Percentiles rank a stretch among this genome's conserved stretches.
Evolutionary conservation across 2,888 invertebrate genomes (phyloP).

Genomic region (Bellardia bayeri): DNA sequence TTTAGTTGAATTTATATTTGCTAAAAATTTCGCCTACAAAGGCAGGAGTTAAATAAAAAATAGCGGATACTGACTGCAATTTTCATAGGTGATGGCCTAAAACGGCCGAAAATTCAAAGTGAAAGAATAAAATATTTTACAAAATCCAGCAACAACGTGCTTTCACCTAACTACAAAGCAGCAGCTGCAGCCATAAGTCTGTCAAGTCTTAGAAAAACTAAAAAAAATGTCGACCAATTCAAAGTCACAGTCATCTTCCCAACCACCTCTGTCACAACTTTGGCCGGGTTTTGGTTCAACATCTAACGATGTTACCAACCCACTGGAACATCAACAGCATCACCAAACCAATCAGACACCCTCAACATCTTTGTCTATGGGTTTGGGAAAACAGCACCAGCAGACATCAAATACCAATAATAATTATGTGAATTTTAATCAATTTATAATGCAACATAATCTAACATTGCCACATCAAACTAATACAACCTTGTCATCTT

Average conservation of each 20-base stretch:
- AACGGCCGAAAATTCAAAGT: slow-evolving; percentile 70
- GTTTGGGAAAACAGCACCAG: slow-evolving; percentile 16
- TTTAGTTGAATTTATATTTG: slow-evolving; percentile 55
- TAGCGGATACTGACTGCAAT: slow-evolving; percentile 76
- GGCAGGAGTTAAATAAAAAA: slow-evolving; percentile 73
- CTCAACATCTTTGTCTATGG: background rate
- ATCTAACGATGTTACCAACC: slow-evolving; percentile 38
- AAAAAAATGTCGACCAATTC: slow-evolving; percentile 70
- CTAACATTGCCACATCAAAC: slow-evolving; percentile 71
- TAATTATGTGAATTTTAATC: slow-evolving; percentile 84
- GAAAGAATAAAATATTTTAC: background rate
- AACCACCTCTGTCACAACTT: slow-evolving; percentile 69
- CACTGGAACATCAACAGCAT: slow-evolving; percentile 36
- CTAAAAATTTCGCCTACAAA: slow-evolving; percentile 74
- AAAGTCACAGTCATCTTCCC: slow-evolving; percentile 53
- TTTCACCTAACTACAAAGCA: slow-evolving; percentile 41
- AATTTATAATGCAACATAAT: slow-evolving; percentile 83
- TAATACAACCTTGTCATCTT: slow-evolving; percentile 25
- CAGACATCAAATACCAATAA: slow-evolving; percentile 76
- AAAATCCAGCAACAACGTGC: slow-evolving; percentile 59
- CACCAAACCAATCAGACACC: slow-evolving; percentile 15
- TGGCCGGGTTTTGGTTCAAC: slow-evolving; percentile 71
- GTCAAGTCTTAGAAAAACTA: background rate
- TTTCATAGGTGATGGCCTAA: slow-evolving; percentile 73
- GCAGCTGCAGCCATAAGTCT: slow-evolving; percentile 42